Percentiles rank a stretch among this genome's conserved stretches.
phyloP scores from a whole-genome alignment of 2,113 vertebrate genomes.

The Halcyon senegalensis region DNA sequence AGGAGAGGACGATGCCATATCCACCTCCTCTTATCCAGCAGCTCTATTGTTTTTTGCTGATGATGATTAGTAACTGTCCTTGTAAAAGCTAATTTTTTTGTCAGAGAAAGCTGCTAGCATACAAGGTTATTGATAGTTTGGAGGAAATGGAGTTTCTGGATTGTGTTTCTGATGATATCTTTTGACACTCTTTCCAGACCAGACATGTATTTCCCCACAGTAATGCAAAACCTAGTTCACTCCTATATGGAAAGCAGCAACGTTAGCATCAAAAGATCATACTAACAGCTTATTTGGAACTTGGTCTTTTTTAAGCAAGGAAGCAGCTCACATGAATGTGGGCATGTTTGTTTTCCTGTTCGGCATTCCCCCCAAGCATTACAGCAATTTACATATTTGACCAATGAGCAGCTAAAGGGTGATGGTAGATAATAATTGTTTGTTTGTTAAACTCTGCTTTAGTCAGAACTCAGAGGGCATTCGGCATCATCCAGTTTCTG shows the following conservation, averaged over 20 bases:
- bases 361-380: background rate
- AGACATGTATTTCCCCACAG: background rate
- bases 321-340: background rate
- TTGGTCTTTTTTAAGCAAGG: background rate
- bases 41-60: background rate
- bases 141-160: background rate
- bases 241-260: background rate
- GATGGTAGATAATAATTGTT: background rate
- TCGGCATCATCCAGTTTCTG: background rate
- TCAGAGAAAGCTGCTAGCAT: background rate
- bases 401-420: background rate
- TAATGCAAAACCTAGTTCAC: background rate
- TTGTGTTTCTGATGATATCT: background rate
- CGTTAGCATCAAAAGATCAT: background rate
- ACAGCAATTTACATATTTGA: background rate
- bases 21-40: background rate
- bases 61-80: background rate
- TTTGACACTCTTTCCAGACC: background rate
- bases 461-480: background rate
- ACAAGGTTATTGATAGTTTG: background rate
- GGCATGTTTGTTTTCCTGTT: background rate
- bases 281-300: background rate
- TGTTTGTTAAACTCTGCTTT: background rate
- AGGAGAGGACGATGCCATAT: background rate
- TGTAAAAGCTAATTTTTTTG: background rate